Evolutionary conservation across 1,140 invertebrate species (phyloP).

Genomic region (Himalopsyche phryganea): DNA sequence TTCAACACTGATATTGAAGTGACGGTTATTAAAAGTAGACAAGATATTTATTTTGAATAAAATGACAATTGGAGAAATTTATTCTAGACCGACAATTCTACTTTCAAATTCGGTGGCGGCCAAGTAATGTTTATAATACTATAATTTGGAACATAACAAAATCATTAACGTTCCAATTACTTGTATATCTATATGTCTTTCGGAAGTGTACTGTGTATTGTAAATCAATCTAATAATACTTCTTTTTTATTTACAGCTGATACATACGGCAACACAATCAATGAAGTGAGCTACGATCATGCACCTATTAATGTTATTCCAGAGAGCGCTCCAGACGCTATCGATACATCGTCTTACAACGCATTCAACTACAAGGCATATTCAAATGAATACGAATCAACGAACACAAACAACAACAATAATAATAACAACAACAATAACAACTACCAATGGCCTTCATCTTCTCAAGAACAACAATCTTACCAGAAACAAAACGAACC

Average conservation of each 20-base stretch:
- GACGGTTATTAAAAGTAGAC: too few relatives aligned
- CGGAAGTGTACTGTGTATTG: too few relatives aligned
- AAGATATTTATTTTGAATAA: too few relatives aligned
- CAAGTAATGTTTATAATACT: too few relatives aligned
- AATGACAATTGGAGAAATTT: too few relatives aligned
- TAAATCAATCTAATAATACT: not conserved
- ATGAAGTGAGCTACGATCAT: constrained; percentile 28
- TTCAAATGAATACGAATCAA: not conserved
- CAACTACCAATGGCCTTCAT: constrained; percentile 14
- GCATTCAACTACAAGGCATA: constrained; percentile 31
- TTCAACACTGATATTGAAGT: too few relatives aligned
- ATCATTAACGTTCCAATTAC: too few relatives aligned
- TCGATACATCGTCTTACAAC: constrained; percentile 31
- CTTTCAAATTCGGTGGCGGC: too few relatives aligned
- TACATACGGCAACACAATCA: constrained; percentile 26
- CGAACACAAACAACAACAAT: not conserved
- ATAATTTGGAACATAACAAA: too few relatives aligned
- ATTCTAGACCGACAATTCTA: too few relatives aligned
- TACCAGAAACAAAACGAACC: constrained; percentile 1
- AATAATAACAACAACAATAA: constrained; percentile 5
- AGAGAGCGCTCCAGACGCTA: constrained; percentile 28
- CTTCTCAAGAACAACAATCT: not conserved
- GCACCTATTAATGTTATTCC: constrained; percentile 23
- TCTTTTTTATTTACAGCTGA: constrained; percentile 21
- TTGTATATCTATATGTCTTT: too few relatives aligned